These are phyloP conservation scores for Noctua janthe DNA, from an alignment of 2,888 invertebrate species.

Conservation along the genomic window DNA sequence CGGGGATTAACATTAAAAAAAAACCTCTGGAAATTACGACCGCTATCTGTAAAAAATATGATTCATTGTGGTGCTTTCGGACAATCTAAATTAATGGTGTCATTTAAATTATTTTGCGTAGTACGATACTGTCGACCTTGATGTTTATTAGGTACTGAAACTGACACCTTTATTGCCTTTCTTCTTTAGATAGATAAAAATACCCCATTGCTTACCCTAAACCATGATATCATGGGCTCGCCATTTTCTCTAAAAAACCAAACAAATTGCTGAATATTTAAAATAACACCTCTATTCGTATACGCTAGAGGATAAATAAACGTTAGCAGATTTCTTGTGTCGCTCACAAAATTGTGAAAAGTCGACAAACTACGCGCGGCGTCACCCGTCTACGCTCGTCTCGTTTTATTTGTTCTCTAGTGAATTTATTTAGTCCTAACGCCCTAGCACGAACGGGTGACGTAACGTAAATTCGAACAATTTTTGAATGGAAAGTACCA, in stretches of 20 bases:
- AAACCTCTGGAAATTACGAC: constrained; percentile 16
- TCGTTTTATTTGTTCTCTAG: constrained; percentile 2
- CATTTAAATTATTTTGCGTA: constrained; percentile 6
- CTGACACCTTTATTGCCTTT: background rate
- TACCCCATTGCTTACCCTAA: no score
- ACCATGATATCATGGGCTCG: background rate
- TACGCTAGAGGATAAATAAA: constrained; percentile 6
- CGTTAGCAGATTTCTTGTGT: background rate
- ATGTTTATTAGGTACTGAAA: constrained; percentile 1
- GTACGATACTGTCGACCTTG: constrained; percentile 10
- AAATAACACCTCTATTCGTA: background rate
- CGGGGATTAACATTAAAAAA: background rate
- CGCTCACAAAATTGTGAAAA: background rate
- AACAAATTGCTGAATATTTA: background rate
- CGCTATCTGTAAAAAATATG: constrained; percentile 23
- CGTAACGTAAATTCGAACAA: background rate
- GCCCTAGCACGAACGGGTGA: background rate
- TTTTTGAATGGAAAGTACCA: background rate
- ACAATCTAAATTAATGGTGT: constrained; percentile 24
- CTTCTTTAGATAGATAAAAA: background rate
- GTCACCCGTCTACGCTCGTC: background rate
- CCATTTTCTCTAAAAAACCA: background rate
- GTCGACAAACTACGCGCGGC: constrained; percentile 2
- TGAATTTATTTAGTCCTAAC: background rate
- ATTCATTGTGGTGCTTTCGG: constrained; percentile 26